A percentile compares a stretch with the other conserved stretches of the same genome.
Evolutionary conservation across 2,113 vertebrate species (phyloP).

Genomic region (Pipra filicauda): DNA sequence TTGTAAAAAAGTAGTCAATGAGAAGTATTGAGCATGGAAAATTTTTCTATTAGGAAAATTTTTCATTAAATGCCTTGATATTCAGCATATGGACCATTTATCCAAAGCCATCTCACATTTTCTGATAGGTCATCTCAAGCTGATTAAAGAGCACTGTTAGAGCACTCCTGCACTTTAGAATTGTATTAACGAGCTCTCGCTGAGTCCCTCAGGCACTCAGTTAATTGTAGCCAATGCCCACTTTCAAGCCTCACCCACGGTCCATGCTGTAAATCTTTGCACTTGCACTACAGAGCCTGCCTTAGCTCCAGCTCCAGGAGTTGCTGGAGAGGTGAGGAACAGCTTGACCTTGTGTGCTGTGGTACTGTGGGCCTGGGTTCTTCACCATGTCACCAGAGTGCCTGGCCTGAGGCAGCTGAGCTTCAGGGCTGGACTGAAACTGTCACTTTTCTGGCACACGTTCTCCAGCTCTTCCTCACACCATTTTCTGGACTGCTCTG

Average conservation of each 20-base stretch:
- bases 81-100: conserved; percentile 14
- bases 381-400: neutral
- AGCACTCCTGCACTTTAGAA: neutral
- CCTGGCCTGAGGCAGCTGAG: neutral
- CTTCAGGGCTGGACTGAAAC: neutral
- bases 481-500: neutral
- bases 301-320: neutral
- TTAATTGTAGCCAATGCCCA: neutral
- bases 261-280: neutral
- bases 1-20: conserved; percentile 47
- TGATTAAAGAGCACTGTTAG: neutral
- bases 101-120: conserved; percentile 1
- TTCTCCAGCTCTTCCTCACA: neutral
- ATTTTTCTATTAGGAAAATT: conserved; percentile 32
- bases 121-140: neutral
- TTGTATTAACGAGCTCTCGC: neutral
- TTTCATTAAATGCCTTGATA: conserved; percentile 32
- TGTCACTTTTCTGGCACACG: neutral
- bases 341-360: neutral
- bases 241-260: neutral
- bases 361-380: neutral
- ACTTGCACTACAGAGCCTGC: neutral
- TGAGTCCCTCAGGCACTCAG: neutral
- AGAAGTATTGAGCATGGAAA: conserved; percentile 24
- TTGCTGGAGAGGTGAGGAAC: neutral